Conservation (phyloP, 1,140 invertebrate genomes). For the Pseudoatta argentina region DNA sequence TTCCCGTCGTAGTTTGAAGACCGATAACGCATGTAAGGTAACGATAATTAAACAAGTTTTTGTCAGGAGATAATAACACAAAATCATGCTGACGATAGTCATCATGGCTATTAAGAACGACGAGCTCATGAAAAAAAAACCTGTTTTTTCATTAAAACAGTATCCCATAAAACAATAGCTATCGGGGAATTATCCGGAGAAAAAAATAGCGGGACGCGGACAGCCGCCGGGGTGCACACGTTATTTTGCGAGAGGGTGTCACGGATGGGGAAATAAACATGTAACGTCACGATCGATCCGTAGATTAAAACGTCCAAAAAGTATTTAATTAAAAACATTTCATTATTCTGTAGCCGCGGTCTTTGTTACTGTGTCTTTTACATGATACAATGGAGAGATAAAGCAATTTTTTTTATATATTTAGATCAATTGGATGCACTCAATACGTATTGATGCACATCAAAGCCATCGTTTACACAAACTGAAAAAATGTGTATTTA, state of each 20-base stretch:
- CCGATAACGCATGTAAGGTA: constrained; percentile 1
- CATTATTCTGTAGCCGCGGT: background rate
- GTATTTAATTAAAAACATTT: constrained; percentile 8
- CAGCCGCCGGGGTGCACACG: background rate
- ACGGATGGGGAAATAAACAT: constrained; percentile 1
- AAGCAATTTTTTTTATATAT: background rate
- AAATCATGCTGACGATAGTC: constrained; percentile 36
- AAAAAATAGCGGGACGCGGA: background rate
- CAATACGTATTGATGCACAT: no score
- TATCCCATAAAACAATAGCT: background rate
- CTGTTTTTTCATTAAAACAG: background rate
- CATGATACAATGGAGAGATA: no score
- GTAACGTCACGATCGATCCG: background rate
- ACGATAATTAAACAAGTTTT: constrained; percentile 45
- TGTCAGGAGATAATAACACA: constrained; percentile 16
- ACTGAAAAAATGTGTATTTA: no score
- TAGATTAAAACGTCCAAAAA: constrained; percentile 10
- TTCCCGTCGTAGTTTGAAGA: background rate
- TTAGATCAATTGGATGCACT: no score
- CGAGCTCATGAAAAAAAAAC: background rate
- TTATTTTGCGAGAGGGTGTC: constrained; percentile 11
- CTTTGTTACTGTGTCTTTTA: background rate
- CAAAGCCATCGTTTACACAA: no score
- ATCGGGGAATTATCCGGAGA: constrained; percentile 5
- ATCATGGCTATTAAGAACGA: constrained; percentile 42